Conservation (phyloP, 1,140 invertebrate genomes). For the Aphis gossypii region DNA sequence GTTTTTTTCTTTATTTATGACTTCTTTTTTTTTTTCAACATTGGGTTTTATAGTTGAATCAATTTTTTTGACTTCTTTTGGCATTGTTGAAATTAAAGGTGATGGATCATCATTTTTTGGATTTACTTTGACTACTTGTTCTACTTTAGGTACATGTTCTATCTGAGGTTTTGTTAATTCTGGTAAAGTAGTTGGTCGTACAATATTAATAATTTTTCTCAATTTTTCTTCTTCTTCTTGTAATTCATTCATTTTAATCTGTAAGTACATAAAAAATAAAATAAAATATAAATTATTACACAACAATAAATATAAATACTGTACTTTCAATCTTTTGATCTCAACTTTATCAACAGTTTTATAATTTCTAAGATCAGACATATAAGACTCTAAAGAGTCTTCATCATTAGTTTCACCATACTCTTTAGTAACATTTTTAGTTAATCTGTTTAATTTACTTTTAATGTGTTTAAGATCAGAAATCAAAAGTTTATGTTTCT, state of each 20-base stretch:
- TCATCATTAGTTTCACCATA: slow-evolving; percentile 66
- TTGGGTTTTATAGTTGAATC: not conserved
- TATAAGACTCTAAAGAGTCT: slow-evolving; percentile 76
- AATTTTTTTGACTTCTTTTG: slow-evolving; percentile 24
- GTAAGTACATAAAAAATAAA: not conserved
- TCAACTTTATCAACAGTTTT: slow-evolving; percentile 65
- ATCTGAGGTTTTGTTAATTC: slow-evolving; percentile 63
- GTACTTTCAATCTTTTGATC: slow-evolving; percentile 68
- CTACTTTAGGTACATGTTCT: not conserved
- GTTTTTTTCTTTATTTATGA: slow-evolving; percentile 54
- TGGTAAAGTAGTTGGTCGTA: slow-evolving; percentile 76
- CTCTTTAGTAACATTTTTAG: slow-evolving; percentile 50
- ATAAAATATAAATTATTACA: slow-evolving; percentile 49
- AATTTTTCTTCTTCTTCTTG: slow-evolving; percentile 74
- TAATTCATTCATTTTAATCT: slow-evolving; percentile 64
- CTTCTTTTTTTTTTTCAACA: not conserved
- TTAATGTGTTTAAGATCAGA: slow-evolving; percentile 66
- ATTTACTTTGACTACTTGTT: slow-evolving; percentile 5
- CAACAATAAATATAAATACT: not conserved
- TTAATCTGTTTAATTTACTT: slow-evolving; percentile 60
- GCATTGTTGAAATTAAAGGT: not conserved
- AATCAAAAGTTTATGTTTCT: slow-evolving; percentile 72
- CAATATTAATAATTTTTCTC: slow-evolving; percentile 78
- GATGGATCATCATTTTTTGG: not conserved
- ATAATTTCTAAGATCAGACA: slow-evolving; percentile 70